Evolutionary conservation across 2,888 invertebrate species (phyloP).

Genomic region (Rhamnusium bicolor): DNA sequence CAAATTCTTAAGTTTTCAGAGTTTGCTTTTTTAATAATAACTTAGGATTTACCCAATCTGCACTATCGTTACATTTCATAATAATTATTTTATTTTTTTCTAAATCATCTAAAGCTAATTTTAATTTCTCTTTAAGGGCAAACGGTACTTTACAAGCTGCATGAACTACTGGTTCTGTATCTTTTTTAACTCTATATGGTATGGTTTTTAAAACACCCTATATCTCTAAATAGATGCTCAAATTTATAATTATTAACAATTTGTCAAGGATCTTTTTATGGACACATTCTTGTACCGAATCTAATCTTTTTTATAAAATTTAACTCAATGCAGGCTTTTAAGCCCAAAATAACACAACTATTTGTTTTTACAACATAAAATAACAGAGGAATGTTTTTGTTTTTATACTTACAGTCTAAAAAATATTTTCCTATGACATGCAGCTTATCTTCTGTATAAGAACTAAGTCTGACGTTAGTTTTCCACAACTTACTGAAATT

Average conservation of each 20-base stretch:
- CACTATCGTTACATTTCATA: slow-evolving; percentile 47
- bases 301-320: slow-evolving; percentile 36
- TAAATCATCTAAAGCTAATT: too few relatives aligned
- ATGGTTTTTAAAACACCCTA: too few relatives aligned
- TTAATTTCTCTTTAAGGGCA: too few relatives aligned
- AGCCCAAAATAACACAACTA: slow-evolving; percentile 26
- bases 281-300: too few relatives aligned
- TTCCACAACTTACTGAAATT: not conserved
- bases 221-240: too few relatives aligned
- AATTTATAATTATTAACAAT: too few relatives aligned
- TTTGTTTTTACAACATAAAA: slow-evolving; percentile 36
- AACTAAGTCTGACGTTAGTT: slow-evolving; percentile 30
- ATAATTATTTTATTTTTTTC: too few relatives aligned
- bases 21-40: slow-evolving; percentile 48
- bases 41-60: slow-evolving; percentile 56
- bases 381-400: not conserved
- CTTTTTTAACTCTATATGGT: too few relatives aligned
- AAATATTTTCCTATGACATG: slow-evolving; percentile 32
- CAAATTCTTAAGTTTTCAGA: slow-evolving; percentile 39
- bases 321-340: slow-evolving; percentile 32
- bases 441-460: slow-evolving; percentile 36
- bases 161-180: too few relatives aligned
- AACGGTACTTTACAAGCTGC: too few relatives aligned
- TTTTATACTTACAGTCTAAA: slow-evolving; percentile 31
- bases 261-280: too few relatives aligned